Conservation (phyloP, 2,888 invertebrate genomes). For the Cerastis leucographa region DNA sequence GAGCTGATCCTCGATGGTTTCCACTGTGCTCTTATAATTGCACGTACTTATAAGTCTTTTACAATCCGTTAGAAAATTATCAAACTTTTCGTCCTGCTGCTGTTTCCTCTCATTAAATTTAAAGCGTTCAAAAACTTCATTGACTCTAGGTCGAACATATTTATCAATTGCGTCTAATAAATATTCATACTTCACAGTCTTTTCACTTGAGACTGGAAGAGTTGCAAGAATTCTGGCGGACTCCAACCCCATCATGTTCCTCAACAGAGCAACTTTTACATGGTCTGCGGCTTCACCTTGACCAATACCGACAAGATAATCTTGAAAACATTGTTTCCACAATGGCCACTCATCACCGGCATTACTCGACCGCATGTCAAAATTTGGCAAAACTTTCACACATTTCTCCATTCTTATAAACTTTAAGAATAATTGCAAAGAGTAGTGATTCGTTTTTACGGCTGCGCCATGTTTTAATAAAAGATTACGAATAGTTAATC, state of each 20-base stretch:
- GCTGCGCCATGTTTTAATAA: neutral
- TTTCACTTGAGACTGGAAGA: neutral
- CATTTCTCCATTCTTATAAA: neutral
- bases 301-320: neutral
- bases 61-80: neutral
- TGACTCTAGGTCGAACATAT: neutral
- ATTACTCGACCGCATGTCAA: slow-evolving; percentile 1
- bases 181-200: neutral
- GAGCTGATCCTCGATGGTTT: neutral
- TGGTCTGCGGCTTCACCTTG: neutral
- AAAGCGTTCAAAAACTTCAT: neutral
- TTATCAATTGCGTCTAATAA: neutral
- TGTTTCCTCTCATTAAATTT: slow-evolving; percentile 2
- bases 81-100: slow-evolving; percentile 5
- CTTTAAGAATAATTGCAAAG: neutral
- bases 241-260: neutral
- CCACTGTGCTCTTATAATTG: neutral
- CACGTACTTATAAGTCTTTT: slow-evolving; percentile 1
- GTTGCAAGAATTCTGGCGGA: neutral
- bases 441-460: neutral
- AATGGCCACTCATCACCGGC: neutral
- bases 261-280: neutral
- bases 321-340: neutral
- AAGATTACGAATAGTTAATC: too few species aligned
- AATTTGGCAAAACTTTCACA: neutral